These are phyloP conservation scores for Girardinus metallicus DNA, from an alignment of 2,797 vertebrate genomes.

Conservation along the genomic window DNA sequence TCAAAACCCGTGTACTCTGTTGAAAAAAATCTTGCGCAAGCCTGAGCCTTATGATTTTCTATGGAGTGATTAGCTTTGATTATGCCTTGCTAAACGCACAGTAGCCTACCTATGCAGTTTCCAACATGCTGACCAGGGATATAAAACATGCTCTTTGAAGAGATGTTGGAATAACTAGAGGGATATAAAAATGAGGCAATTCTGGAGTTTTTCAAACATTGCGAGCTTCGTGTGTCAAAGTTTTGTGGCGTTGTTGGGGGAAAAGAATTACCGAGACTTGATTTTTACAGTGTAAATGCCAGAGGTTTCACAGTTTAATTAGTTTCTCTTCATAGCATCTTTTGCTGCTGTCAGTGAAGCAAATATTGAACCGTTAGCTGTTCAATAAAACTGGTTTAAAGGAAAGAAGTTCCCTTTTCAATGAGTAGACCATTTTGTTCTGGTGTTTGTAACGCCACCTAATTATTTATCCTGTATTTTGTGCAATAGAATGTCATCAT, in stretches of 20 bases:
- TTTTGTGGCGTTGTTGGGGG: background rate
- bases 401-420: background rate
- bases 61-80: background rate
- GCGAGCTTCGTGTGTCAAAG: background rate
- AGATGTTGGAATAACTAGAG: background rate
- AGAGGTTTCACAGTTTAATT: background rate
- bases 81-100: background rate
- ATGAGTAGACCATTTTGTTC: background rate
- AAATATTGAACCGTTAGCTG: background rate
- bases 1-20: background rate
- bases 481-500: background rate
- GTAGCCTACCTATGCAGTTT: background rate
- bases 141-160: slow-evolving; percentile 9
- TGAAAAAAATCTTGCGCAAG: background rate
- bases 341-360: background rate
- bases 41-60: background rate
- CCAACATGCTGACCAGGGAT: background rate
- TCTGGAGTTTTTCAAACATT: background rate
- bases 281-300: background rate
- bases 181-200: background rate
- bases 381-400: background rate
- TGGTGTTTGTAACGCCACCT: background rate
- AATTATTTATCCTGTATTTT: background rate
- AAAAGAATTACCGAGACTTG: background rate
- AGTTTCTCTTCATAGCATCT: background rate